Evolutionary conservation across 2,888 invertebrate species (phyloP).

Genomic region (Agriopis aurantiaria): DNA sequence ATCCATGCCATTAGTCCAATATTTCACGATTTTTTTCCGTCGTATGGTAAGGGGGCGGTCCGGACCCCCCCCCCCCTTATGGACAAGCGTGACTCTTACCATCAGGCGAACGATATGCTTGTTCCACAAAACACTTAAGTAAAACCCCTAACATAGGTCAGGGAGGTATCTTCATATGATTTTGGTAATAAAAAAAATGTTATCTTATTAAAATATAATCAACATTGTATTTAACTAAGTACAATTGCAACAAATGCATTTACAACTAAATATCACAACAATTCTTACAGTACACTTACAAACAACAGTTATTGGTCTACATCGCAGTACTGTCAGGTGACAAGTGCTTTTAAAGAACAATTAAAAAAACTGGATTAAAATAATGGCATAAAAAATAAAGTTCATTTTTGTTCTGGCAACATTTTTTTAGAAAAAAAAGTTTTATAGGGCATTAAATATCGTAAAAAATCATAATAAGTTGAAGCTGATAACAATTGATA

Average conservation of each 20-base stretch:
- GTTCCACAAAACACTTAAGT: no score
- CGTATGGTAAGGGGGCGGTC: no score
- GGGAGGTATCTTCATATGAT: background rate
- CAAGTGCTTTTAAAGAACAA: background rate
- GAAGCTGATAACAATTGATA: background rate
- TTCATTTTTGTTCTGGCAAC: background rate
- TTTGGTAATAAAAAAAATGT: background rate
- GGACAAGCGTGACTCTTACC: no score
- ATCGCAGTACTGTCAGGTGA: conserved; percentile 5
- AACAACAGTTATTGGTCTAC: conserved; percentile 19
- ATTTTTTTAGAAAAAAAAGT: no score
- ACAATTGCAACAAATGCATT: conserved; percentile 57
- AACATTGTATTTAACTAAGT: conserved; percentile 60
- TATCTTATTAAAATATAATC: conserved; percentile 49
- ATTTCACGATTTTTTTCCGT: no score
- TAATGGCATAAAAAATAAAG: background rate
- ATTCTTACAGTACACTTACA: conserved; percentile 45
- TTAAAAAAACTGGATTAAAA: background rate
- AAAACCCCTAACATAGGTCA: no score
- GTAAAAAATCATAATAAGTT: background rate
- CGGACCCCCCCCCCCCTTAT: no score
- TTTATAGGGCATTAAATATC: background rate
- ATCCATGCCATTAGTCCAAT: no score
- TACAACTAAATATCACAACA: conserved; percentile 77
- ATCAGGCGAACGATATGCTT: no score